Evolutionary conservation across 2,797 vertebrate genomes (phyloP).

Genomic region (Pseudochaenichthys georgianus): DNA sequence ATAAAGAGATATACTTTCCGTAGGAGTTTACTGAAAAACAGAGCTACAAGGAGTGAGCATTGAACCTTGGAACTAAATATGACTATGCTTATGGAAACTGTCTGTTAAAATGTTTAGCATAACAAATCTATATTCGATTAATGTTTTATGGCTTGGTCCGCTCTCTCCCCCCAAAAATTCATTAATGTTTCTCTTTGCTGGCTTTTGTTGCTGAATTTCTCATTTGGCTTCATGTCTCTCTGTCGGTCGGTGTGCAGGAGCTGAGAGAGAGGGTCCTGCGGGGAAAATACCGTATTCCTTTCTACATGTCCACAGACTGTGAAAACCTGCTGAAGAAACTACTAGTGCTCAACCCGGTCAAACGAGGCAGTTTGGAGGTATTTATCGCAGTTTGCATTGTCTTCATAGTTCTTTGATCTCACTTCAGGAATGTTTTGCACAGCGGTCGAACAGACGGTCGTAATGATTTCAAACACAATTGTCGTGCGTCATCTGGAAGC

Average conservation of each 20-base stretch:
- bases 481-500: slow-evolving; percentile 16
- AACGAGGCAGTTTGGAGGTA: slow-evolving; percentile 96
- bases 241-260: slow-evolving; percentile 83
- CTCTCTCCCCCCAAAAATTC: too few relatives aligned
- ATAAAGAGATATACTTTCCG: too few relatives aligned
- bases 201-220: slow-evolving; percentile 2
- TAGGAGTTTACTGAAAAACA: too few relatives aligned
- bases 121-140: neutral
- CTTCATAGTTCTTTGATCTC: slow-evolving; percentile 5
- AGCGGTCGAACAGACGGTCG: slow-evolving; percentile 1
- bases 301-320: slow-evolving; percentile 99
- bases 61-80: too few relatives aligned
- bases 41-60: too few relatives aligned
- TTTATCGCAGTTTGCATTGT: slow-evolving; percentile 15
- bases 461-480: slow-evolving; percentile 1
- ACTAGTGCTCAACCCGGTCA: slow-evolving; percentile 94
- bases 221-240: slow-evolving; percentile 2
- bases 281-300: slow-evolving; percentile 97
- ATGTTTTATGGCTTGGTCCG: too few relatives aligned
- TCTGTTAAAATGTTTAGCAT: neutral
- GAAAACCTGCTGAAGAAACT: slow-evolving; percentile 98
- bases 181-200: neutral
- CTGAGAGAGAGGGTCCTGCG: slow-evolving; percentile 94
- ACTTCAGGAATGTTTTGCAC: slow-evolving; percentile 13
- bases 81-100: neutral